phyloP scores from a whole-genome alignment of 2,888 invertebrate species.

The Drosophila dives region DNA sequence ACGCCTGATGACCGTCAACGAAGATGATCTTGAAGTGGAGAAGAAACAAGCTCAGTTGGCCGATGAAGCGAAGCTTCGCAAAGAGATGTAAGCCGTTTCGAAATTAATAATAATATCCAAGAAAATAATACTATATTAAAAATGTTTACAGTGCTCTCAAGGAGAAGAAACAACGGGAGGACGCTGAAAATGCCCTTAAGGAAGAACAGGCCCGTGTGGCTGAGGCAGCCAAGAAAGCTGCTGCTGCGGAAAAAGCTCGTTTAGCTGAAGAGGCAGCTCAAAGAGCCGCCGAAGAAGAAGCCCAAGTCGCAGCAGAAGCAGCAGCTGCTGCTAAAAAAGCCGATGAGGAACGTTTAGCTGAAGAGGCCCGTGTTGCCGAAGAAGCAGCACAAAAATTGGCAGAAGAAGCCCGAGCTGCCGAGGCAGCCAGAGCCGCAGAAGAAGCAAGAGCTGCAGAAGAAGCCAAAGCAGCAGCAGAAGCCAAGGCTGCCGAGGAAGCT shows the following conservation, averaged over 20 bases:
- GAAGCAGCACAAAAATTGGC: conserved; percentile 83
- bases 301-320: conserved; percentile 85
- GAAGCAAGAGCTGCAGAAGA: conserved; percentile 85
- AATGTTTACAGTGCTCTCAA: conserved; percentile 85
- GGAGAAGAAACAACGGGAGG: conserved; percentile 86
- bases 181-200: conserved; percentile 82
- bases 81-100: conserved; percentile 77
- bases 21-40: conserved; percentile 83
- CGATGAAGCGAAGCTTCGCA: conserved; percentile 86
- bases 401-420: conserved; percentile 85
- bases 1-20: conserved; percentile 87
- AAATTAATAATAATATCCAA: background rate
- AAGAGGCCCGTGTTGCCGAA: conserved; percentile 85
- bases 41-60: conserved; percentile 86
- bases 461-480: conserved; percentile 85
- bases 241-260: conserved; percentile 84
- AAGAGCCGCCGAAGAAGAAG: conserved; percentile 85
- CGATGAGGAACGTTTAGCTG: conserved; percentile 82
- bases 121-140: background rate
- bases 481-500: conserved; percentile 83
- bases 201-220: conserved; percentile 87
- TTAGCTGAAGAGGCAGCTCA: conserved; percentile 86
- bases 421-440: conserved; percentile 85
- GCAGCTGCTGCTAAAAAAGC: conserved; percentile 81
- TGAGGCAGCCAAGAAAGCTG: conserved; percentile 83